These are phyloP conservation scores for Drosophila aff. DNA, from an alignment of 1,140 invertebrate species.

Conservation along the genomic window DNA sequence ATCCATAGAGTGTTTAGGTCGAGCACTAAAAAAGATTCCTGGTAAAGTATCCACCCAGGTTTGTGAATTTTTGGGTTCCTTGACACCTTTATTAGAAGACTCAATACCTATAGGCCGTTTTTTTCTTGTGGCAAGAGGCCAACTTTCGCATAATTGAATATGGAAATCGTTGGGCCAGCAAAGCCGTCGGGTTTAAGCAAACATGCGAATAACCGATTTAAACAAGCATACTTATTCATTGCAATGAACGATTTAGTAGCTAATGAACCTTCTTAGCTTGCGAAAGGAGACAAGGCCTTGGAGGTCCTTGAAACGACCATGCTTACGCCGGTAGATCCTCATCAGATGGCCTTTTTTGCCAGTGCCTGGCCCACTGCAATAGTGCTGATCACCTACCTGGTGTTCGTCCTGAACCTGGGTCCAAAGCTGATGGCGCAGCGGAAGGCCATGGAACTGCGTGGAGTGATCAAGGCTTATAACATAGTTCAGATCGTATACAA, in stretches of 20 bases:
- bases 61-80: not conserved
- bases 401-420: slow-evolving; percentile 88
- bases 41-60: too few relatives aligned
- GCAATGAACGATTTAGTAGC: not conserved
- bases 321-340: slow-evolving; percentile 29
- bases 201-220: not conserved
- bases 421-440: slow-evolving; percentile 92
- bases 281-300: not conserved
- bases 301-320: not conserved
- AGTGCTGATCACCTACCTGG: slow-evolving; percentile 90
- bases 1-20: too few relatives aligned
- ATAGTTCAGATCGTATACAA: slow-evolving; percentile 87
- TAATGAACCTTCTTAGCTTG: not conserved
- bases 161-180: not conserved
- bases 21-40: too few relatives aligned
- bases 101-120: too few relatives aligned
- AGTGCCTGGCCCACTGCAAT: slow-evolving; percentile 88
- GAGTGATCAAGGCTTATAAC: slow-evolving; percentile 92
- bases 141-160: not conserved
- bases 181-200: too few relatives aligned
- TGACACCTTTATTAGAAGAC: not conserved
- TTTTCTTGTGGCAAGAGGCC: not conserved
- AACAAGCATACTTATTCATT: not conserved
- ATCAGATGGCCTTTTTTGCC: slow-evolving; percentile 87
- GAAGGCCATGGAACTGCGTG: slow-evolving; percentile 92